Conservation (phyloP, 92 coral and sea anemone species). For the Montipora capitata region DNA sequence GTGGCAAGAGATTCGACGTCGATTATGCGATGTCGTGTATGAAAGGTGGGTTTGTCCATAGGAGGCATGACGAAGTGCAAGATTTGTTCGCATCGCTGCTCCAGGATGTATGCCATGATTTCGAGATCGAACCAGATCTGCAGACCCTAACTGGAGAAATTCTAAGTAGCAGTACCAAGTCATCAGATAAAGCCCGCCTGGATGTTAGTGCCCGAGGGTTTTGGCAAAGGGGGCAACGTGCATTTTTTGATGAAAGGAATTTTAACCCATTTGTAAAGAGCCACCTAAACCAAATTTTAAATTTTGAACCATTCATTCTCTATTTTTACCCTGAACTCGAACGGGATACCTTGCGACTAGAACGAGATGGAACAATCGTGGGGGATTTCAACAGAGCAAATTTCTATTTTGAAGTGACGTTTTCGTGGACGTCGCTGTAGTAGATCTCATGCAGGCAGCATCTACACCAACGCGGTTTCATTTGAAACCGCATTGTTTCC, state of each 20-base stretch:
- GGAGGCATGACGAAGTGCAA: conserved; percentile 70
- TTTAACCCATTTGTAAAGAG: conserved; percentile 72
- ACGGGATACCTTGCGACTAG: no score
- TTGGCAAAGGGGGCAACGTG: conserved; percentile 71
- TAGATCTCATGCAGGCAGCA: no score
- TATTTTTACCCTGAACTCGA: no score
- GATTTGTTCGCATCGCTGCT: conserved; percentile 66
- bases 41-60: conserved; percentile 76
- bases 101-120: conserved; percentile 66
- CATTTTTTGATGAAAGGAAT: conserved; percentile 69
- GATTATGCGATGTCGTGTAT: conserved; percentile 62
- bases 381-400: no score
- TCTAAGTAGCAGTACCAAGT: conserved; percentile 44
- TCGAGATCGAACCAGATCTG: not conserved
- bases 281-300: conserved; percentile 42
- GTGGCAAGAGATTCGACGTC: conserved; percentile 6
- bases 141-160: conserved; percentile 43
- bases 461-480: no score
- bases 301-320: no score
- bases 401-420: no score
- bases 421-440: no score
- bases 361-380: no score
- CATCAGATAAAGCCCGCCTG: conserved; percentile 65
- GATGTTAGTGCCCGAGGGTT: conserved; percentile 66
- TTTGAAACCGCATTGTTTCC: no score